Evolutionary conservation across 2,113 vertebrate species (phyloP), one percentile per base, ranked within the genome.

Genomic region (Phaetusa simplex): DNA sequence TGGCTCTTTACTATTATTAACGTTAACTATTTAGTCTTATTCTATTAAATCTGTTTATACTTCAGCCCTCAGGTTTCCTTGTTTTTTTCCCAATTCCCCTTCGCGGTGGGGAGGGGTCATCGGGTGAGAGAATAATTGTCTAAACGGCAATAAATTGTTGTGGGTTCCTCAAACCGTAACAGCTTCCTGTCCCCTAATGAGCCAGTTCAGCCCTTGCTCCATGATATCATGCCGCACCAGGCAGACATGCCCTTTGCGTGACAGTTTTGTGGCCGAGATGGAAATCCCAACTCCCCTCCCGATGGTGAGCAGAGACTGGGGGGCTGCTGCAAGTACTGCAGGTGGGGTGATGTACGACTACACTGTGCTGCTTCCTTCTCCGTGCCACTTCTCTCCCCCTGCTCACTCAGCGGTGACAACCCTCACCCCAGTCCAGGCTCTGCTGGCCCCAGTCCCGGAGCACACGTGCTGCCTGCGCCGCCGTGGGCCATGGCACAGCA

Each of bases 311-410:
- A 12, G 71, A 32, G 17, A 8, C 10, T 2, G 0, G 24, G 14
- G 34, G 30, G 18, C 56, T 49, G 18, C 0, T 22, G 36, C 42
- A 67, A 55, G 30, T 1, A 1, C 70, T 36, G 47, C 47, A 18
- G 9, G 1, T 22, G 22, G 36, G 15, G 22, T 0, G 8, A 29
- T 2, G 7, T 2, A 4, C 20, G 15, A 11, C 27, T 3, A 14
- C 1, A 1, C 38, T 36, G 26, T 8, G 43, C 43, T 32, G 38
- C 62, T 49, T 53, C 43, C 59, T 55, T 58, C 38, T 56, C 66
- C 53, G 7, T 2, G 12, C 30, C 45, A 17, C 76, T 40, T 12
- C 72, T 40, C 32, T 47, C 38, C 29, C 30, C 14, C 7, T 8
- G 30, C 34, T 26, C 6, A 0, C 47, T 22, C 62, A 22, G 45